These are phyloP conservation scores for Epinephelus awoara DNA, from an alignment of 2,797 vertebrate genomes.

Conservation along the genomic window DNA sequence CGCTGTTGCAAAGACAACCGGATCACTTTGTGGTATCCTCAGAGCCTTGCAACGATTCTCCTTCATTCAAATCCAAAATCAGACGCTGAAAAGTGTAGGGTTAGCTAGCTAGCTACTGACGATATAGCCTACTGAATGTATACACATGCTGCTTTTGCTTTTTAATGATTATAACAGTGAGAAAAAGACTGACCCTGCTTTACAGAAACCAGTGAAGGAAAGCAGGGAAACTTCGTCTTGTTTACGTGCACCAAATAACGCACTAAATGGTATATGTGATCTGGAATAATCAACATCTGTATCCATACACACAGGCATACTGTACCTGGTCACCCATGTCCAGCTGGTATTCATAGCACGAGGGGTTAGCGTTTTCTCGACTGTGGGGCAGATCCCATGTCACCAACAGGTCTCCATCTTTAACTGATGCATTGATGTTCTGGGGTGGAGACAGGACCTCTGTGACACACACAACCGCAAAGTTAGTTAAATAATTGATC, in stretches of 20 bases:
- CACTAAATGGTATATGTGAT: not conserved
- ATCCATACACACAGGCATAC: not conserved
- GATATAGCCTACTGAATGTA: no score
- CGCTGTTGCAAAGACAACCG: no score
- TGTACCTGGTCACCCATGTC: slow-evolving; percentile 65
- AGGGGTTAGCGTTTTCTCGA: rapidly evolving
- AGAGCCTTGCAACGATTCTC: no score
- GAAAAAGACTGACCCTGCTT: no score
- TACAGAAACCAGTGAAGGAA: no score
- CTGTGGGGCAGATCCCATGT: slow-evolving; percentile 48
- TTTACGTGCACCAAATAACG: not conserved
- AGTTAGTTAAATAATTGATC: not conserved
- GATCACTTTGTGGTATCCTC: no score
- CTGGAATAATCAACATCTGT: not conserved
- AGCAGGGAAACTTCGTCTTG: not conserved
- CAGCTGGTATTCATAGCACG: slow-evolving; percentile 61
- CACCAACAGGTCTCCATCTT: slow-evolving; percentile 41
- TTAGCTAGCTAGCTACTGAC: no score
- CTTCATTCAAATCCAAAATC: no score
- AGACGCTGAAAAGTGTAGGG: no score
- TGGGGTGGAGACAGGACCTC: slow-evolving; percentile 61
- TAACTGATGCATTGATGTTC: slow-evolving; percentile 52
- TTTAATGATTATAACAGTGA: no score
- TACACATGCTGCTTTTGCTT: no score
- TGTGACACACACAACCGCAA: slow-evolving; percentile 48